Base-by-base conservation (phyloP, 1,140 invertebrate species). In the Thalassaphorura encarpata region DNA sequence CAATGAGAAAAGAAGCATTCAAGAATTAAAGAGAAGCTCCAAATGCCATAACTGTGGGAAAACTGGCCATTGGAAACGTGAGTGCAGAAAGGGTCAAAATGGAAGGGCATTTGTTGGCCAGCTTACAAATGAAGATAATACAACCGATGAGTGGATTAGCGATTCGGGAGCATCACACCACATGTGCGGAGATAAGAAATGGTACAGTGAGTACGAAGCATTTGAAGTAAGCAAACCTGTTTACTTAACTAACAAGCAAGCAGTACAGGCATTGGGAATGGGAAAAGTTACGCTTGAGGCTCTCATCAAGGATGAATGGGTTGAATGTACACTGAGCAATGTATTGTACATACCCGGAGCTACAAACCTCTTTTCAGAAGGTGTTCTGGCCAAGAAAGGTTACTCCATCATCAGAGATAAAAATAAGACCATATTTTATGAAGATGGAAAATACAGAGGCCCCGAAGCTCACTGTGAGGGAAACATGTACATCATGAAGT, bases 131-230 rank as follows among this genome's bases (percentile, higher is more conserved):
- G n/a, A n/a, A n/a, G n/a, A n/a, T n/a, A n/a, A n/a, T n/a, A n/a
- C n/a, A n/a, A n/a, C n/a, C n/a, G n/a, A n/a, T 8, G 28, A 4
- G 6, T 58, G 48, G 49, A 52, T 58, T 21, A 52, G 40, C 28
- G 56, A 58, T 26, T 45, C 40, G 8, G 56, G 56, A 29, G 56
- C 56, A n/a, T 45, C 56, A 3, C 50, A 52, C 3, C 50, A 52
- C 36, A 31, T 59, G 2, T 48, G 43, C 28, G 57, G 57, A 23
- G 24, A 27, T 6, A 39, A 15, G 21, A 40, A 47, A 8, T 59
- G 57, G 57, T 54, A 54, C 24, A 13, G 18, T n/a, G 23, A 43
- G 13, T 59, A 45, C 31, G 5, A 33, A 11, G 21, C 4, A 18
- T 45, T 54, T 26, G 19, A 36, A 31, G 4, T 4, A 23, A 18